These are phyloP conservation scores for Eretmocerus hayati DNA, from an alignment of 2,888 invertebrate genomes.

Conservation along the genomic window DNA sequence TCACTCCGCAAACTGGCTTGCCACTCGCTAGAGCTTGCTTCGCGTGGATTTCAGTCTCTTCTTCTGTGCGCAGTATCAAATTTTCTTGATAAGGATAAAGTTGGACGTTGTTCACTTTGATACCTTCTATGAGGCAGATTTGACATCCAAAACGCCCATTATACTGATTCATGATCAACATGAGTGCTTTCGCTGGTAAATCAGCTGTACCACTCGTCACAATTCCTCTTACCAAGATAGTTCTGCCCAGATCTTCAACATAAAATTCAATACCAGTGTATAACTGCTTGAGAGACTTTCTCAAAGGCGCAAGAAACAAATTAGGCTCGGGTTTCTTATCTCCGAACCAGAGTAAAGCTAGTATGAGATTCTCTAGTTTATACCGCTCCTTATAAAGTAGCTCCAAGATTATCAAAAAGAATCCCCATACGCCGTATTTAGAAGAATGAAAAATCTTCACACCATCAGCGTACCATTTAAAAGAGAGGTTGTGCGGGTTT, in stretches of 20 bases:
- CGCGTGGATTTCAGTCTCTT: slow-evolving; percentile 12
- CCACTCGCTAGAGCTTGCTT: slow-evolving; percentile 7
- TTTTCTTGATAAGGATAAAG: slow-evolving; percentile 14
- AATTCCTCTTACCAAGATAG: no score
- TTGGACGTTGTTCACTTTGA: neutral
- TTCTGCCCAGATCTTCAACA: no score
- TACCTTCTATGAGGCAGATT: slow-evolving; percentile 15
- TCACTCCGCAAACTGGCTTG: slow-evolving; percentile 11
- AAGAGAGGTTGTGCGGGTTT: neutral
- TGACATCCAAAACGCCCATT: slow-evolving; percentile 20
- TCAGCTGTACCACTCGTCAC: slow-evolving; percentile 14
- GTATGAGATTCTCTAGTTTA: slow-evolving; percentile 18
- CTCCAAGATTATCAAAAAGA: slow-evolving; percentile 20
- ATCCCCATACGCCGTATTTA: slow-evolving; percentile 19
- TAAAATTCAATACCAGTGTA: no score
- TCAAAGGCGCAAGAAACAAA: neutral
- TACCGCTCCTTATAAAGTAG: slow-evolving; percentile 15
- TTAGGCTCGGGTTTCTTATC: slow-evolving; percentile 6
- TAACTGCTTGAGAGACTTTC: neutral
- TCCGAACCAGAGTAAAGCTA: slow-evolving; percentile 16
- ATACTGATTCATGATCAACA: slow-evolving; percentile 17
- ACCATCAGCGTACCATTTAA: slow-evolving; percentile 9
- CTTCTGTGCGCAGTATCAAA: slow-evolving; percentile 10
- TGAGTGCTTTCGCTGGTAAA: slow-evolving; percentile 18
- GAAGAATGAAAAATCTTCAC: slow-evolving; percentile 18